Evolutionary conservation across 2,888 invertebrate genomes (phyloP).

Genomic region (Allophyes oxyacanthae): DNA sequence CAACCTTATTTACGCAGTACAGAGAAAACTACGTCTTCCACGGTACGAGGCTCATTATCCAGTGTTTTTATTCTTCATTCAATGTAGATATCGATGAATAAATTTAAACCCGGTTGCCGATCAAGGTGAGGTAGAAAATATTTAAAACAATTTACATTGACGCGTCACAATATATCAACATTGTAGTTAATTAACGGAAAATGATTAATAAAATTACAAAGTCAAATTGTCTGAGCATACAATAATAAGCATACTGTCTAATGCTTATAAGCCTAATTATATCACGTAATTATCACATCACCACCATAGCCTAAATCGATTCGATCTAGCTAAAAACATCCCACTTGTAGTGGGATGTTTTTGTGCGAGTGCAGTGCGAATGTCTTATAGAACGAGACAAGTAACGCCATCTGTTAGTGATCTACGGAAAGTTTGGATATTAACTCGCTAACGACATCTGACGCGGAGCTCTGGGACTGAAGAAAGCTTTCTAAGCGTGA

Average conservation of each 20-base stretch:
- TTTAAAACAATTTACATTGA: conserved; percentile 35
- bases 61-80: conserved; percentile 51
- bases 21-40: conserved; percentile 39
- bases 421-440: conserved; percentile 35
- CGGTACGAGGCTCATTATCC: conserved; percentile 48
- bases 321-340: conserved; percentile 15
- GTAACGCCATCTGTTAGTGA: conserved; percentile 71
- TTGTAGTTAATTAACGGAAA: conserved; percentile 36
- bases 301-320: conserved; percentile 26
- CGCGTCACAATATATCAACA: conserved; percentile 10
- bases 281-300: conserved; percentile 19
- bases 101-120: conserved; percentile 44
- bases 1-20: conserved; percentile 36
- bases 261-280: conserved; percentile 8
- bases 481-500: conserved; percentile 10
- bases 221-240: background rate
- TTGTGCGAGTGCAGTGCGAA: background rate
- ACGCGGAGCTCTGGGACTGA: conserved; percentile 61
- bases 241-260: background rate
- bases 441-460: conserved; percentile 64
- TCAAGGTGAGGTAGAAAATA: conserved; percentile 47
- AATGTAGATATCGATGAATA: conserved; percentile 55
- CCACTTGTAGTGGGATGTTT: conserved; percentile 8
- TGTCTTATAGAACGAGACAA: conserved; percentile 48
- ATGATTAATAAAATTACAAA: conserved; percentile 7